phyloP scores from a whole-genome alignment of 2,797 vertebrate species.

The Simalia tracyae region DNA sequence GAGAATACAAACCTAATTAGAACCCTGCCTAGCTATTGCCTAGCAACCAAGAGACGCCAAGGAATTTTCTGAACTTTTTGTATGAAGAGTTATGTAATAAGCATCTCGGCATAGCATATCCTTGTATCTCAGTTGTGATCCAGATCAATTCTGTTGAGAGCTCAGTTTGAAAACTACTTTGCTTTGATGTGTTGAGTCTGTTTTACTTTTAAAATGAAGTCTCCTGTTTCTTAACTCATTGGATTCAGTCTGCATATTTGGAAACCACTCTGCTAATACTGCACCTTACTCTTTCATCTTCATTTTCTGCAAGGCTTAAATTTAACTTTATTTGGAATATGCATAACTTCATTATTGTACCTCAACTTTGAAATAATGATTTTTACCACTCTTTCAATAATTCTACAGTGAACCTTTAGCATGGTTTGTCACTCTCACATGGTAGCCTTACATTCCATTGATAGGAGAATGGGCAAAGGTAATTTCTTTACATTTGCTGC shows the following conservation, averaged over 20 bases:
- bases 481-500: background rate
- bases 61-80: background rate
- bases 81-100: background rate
- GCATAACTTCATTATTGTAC: background rate
- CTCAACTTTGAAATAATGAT: background rate
- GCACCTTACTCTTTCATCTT: background rate
- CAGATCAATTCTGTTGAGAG: background rate
- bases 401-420: background rate
- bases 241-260: background rate
- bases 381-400: background rate
- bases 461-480: background rate
- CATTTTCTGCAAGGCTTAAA: background rate
- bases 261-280: background rate
- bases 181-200: background rate
- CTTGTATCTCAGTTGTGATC: background rate
- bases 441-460: background rate
- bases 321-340: background rate
- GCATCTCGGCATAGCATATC: background rate
- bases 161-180: background rate
- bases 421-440: background rate
- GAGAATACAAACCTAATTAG: background rate
- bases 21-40: background rate
- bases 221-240: background rate
- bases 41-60: background rate
- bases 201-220: background rate